These are phyloP conservation scores for Cavia porcellus DNA, from an alignment of 2,113 vertebrate species.

Conservation along the genomic window DNA sequence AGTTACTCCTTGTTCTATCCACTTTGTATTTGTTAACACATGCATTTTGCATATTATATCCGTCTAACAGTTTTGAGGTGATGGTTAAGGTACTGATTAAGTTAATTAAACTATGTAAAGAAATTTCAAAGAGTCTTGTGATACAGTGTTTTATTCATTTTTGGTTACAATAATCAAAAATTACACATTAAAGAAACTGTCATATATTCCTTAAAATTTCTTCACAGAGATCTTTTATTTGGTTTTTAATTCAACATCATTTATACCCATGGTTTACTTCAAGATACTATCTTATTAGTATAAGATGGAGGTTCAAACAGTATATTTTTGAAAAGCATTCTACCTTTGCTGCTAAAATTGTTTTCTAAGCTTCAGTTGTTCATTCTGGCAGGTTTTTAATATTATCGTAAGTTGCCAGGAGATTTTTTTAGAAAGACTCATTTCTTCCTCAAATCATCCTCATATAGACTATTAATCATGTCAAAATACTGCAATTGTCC, in stretches of 20 bases:
- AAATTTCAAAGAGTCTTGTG: not conserved
- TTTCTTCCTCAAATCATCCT: not conserved
- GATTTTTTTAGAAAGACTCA: not conserved
- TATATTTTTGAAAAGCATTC: not conserved
- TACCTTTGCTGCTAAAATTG: not conserved
- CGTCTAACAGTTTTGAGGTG: not conserved
- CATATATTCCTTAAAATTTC: not conserved
- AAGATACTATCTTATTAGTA: not conserved
- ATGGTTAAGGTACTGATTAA: not conserved
- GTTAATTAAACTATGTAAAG: not conserved
- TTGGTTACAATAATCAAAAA: not conserved
- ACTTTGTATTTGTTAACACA: not conserved
- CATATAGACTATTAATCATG: not conserved
- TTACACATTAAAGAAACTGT: not conserved
- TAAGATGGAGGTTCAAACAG: not conserved
- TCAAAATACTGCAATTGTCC: constrained; percentile 15
- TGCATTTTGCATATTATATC: not conserved
- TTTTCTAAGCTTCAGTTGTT: not conserved
- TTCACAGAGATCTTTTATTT: not conserved
- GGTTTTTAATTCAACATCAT: not conserved
- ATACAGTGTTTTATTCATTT: not conserved
- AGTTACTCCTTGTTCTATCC: not conserved
- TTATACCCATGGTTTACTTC: not conserved
- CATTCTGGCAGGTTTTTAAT: not conserved
- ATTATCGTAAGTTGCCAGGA: not conserved